Base-by-base conservation (phyloP, 1,140 invertebrate genomes). In the Calephelis nemesis region DNA sequence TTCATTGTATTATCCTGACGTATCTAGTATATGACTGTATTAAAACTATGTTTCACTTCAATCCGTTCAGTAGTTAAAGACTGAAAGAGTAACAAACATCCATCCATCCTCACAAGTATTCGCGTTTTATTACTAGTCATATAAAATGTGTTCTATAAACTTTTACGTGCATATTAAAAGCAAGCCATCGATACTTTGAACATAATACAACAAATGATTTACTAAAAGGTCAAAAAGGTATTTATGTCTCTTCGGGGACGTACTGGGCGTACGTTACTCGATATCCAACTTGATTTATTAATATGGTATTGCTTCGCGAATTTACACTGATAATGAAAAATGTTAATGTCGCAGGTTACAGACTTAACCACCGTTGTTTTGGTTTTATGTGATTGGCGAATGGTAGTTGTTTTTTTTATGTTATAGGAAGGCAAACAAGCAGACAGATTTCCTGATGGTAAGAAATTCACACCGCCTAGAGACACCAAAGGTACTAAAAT, bases 281-380 rank as follows among this genome's bases (percentile, higher is more conserved):
- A 79, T 84, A 82, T 83, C 50, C 50, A 8, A 78, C 82, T 78
- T 85, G 81, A 85, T 85, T 85, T 85, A 85, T 85, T 79, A 74
- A 71, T 69, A 52, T 69, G 69, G 74, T 76, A 78, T 45, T 78
- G 47, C 67, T 70, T 62, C 64, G 75, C 74, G 73, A 78, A 81
- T 77, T 75, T 71, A 42, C 60, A 47, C 49, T 19, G 54, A 63
- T 45, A 15, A 47, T 63, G 62, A 47, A 63, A 42, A 63, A 63
- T 63, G 62, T 47, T 15, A 42, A 7, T 47, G 13, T 63, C 45
- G 13, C 45, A 13, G 39, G 40, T 63, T 63, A 30, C 50, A 7
- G 9, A 7, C 50, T 54, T 54, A 19, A 54, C 15, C 50, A 54
- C 50, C 15, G 50, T 54, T 54, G 50, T 54, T 54, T 54, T 54